Evolutionary conservation across 2,113 vertebrate species (phyloP), one percentile per base, ranked within the genome.

Genomic region (Cavia aperea): DNA sequence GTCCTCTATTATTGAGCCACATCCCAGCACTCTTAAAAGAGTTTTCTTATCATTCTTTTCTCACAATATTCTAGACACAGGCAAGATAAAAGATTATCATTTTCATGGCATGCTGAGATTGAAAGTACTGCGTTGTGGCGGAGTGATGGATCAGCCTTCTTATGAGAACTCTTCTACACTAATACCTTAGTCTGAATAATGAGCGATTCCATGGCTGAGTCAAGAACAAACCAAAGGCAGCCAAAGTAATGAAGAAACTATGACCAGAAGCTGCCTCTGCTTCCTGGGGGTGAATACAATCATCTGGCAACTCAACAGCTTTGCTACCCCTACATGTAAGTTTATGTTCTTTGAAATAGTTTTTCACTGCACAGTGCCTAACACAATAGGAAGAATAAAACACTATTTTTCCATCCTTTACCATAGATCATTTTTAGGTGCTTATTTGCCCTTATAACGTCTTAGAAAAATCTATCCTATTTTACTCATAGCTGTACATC

Each of bases 321-420:
- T 78, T 96, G 78, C 93, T 95, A 70, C 65, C 90, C 93, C 39
- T 39, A 94, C 54, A 92, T 77, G 79, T 90, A 90, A 60, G 36
- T 88, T 93, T 94, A 86, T 66, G 43, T 73, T 94, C 46, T 95
- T 81, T 92, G 33, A 92, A 96, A 90, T 73, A 33, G 94, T 93
- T 65, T 93, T 79, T 94, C 73, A 92, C 70, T 73, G 49, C 24
- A 88, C 66, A 91, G 63, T 93, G 91, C 31, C 24, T 93, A 94
- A 58, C 46, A 92, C 31, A 21, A 95, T 2, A 94, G 51, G 62
- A 95, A 66, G 12, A 95, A 65, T 89, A 91, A 91, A 56, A 70
- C 91, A 94, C 58, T 72, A 85, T 51, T 70, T 94, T 96, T 62
- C 82, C 33, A 86, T 86, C 92, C 49, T 68, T 49, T 86, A 70